Evolutionary conservation across 2,797 vertebrate genomes (phyloP), one percentile per base, ranked within the genome.

Genomic region (Rhodeus uyekii): DNA sequence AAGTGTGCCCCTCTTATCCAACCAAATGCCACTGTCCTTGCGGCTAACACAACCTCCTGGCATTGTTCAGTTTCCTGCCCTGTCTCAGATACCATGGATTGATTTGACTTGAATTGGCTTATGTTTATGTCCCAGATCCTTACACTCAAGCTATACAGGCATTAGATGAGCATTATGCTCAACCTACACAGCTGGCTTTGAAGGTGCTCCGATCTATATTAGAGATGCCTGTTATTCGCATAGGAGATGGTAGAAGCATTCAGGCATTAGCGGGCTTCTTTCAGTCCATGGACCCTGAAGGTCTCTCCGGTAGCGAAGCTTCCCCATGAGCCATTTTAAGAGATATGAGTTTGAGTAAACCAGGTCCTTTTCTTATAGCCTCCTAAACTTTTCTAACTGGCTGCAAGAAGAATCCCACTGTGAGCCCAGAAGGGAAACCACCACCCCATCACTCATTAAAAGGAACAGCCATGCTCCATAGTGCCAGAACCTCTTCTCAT

Each of bases 261-360:
- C 5, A 39, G 50, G 14, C 81, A 24, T 50, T 75, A 46, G 80
- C 75, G 4, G 84, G 84, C 9, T 46, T 85, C 22, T n/a, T 80
- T 8, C 29, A 69, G 60, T 38, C 24, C 14, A 61, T 84, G 27
- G 53, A 27, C 18, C 8, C 24, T n/a, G 48, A 65, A 8, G 69
- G 82, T 44, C 50, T 24, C n/a, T 19, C 22, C 3, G 80, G 80
- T 75, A 48, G 67, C 32, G 32, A 71, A 72, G 53, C 36, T 81
- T 19, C 67, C 64, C 46, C 78, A 72, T 16, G 53, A 81, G 61
- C 1, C 32, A 64, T 9, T 84, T 84, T 44, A 69, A 55, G 34
- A 39, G 78, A 32, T 38, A 27, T 73, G 46, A 27, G 48, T 18
- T 48, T 61, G 1, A 64, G 8, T 12, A 60, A 29, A 16, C 36